A percentile compares a stretch with the other conserved stretches of the same genome.
Evolutionary conservation across 2,113 vertebrate genomes (phyloP).

Genomic region (Pao palembangensis): DNA sequence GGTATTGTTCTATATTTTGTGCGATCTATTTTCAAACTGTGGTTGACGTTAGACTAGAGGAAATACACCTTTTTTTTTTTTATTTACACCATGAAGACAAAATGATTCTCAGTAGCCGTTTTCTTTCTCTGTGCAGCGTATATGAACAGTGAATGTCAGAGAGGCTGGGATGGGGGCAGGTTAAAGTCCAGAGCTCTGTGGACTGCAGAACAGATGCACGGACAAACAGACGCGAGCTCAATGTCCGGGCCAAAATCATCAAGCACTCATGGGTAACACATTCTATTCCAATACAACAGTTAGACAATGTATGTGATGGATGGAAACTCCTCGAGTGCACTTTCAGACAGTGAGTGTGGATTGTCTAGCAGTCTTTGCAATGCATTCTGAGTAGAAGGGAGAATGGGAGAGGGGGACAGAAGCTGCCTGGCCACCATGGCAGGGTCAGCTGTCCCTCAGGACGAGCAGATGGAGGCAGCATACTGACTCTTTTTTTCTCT

Average conservation of each 20-base stretch:
- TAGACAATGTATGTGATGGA: constrained; percentile 70
- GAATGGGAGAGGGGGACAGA: constrained; percentile 60
- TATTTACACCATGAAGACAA: constrained; percentile 61
- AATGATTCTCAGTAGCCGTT: constrained; percentile 62
- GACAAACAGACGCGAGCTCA: constrained; percentile 63
- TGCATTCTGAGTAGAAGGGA: constrained; percentile 69
- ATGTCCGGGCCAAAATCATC: constrained; percentile 59
- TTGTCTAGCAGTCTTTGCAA: constrained; percentile 69
- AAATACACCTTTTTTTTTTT: constrained; percentile 14
- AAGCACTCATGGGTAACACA: constrained; percentile 68
- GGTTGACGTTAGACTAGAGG: constrained; percentile 9
- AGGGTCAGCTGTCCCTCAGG: constrained; percentile 73
- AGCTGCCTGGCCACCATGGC: constrained; percentile 69
- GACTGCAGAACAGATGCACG: constrained; percentile 65
- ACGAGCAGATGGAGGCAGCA: constrained; percentile 75
- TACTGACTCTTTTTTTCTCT: constrained; percentile 69
- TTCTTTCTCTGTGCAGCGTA: constrained; percentile 64
- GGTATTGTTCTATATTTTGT: constrained; percentile 9
- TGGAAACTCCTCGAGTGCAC: constrained; percentile 70
- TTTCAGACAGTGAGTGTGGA: constrained; percentile 70
- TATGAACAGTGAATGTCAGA: constrained; percentile 65
- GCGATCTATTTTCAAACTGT: constrained; percentile 7
- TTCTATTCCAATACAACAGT: constrained; percentile 65
- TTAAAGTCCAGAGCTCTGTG: constrained; percentile 65
- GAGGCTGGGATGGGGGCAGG: constrained; percentile 61